A percentile compares a stretch with the other conserved stretches of the same genome.
phyloP scores from a whole-genome alignment of 2,797 vertebrate species.

The Echiichthys vipera region DNA sequence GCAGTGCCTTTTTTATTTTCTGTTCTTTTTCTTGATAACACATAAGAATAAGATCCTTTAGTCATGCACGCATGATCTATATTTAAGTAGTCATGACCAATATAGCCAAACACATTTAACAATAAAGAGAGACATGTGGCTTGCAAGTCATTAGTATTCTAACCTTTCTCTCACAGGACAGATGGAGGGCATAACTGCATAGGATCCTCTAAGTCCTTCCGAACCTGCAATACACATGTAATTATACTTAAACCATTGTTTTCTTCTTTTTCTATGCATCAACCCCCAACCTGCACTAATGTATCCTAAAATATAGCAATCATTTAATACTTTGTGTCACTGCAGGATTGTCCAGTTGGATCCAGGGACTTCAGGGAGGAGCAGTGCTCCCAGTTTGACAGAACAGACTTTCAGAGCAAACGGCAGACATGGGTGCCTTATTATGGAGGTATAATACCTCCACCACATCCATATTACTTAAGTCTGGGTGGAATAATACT shows the following conservation, averaged over 20 bases:
- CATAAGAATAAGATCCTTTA: background rate
- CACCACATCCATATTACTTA: background rate
- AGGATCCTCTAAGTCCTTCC: constrained; percentile 88
- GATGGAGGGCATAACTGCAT: constrained; percentile 89
- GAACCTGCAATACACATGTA: constrained; percentile 89
- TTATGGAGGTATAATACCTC: constrained; percentile 87
- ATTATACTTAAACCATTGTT: background rate
- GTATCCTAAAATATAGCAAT: background rate
- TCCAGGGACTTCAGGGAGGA: constrained; percentile 90
- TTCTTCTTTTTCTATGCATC: background rate
- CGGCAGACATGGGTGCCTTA: constrained; percentile 91
- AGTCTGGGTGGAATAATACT: background rate
- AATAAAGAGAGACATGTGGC: background rate
- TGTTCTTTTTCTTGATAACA: background rate
- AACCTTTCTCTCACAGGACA: constrained; percentile 80
- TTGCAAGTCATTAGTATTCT: background rate
- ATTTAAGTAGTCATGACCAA: background rate
- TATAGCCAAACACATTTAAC: background rate
- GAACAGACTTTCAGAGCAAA: constrained; percentile 88
- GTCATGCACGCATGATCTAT: background rate
- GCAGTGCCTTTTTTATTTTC: background rate
- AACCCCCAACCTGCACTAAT: background rate
- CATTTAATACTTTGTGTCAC: background rate
- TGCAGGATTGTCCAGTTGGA: constrained; percentile 81
- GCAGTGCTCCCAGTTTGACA: constrained; percentile 91